These are phyloP conservation scores for Arrhopalites spinosus DNA, from an alignment of 2,888 invertebrate genomes.

Conservation along the genomic window DNA sequence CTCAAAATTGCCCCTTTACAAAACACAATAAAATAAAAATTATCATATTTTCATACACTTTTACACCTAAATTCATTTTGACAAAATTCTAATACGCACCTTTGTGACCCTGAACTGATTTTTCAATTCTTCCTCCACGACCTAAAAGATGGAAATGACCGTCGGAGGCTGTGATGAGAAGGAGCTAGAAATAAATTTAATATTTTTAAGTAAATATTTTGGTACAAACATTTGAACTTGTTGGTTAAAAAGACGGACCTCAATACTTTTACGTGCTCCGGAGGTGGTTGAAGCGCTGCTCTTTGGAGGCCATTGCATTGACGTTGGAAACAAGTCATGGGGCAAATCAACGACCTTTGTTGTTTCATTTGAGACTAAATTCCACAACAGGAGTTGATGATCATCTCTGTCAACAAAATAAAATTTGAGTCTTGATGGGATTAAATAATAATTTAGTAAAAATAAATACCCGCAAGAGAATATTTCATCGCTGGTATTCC, in stretches of 20 bases:
- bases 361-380: constrained; percentile 77
- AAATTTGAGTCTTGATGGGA: not conserved
- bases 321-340: constrained; percentile 83
- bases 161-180: constrained; percentile 52
- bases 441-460: not conserved
- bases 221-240: too few relatives aligned
- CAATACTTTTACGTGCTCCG: constrained; percentile 49
- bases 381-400: constrained; percentile 87
- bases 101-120: constrained; percentile 88
- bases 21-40: too few relatives aligned
- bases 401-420: constrained; percentile 84
- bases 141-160: constrained; percentile 78
- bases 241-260: too few relatives aligned
- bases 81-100: constrained; percentile 57
- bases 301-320: constrained; percentile 86
- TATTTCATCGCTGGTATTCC: constrained; percentile 92
- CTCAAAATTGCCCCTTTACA: constrained; percentile 75
- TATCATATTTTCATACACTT: not conserved
- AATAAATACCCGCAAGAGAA: constrained; percentile 78
- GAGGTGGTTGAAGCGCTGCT: constrained; percentile 56
- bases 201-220: too few relatives aligned
- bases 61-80: not conserved
- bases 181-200: constrained; percentile 25
- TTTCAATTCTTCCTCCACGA: constrained; percentile 88
- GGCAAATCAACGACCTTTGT: constrained; percentile 77